phyloP scores from a whole-genome alignment of 2,797 vertebrate species.

The Leptoclinus maculatus region DNA sequence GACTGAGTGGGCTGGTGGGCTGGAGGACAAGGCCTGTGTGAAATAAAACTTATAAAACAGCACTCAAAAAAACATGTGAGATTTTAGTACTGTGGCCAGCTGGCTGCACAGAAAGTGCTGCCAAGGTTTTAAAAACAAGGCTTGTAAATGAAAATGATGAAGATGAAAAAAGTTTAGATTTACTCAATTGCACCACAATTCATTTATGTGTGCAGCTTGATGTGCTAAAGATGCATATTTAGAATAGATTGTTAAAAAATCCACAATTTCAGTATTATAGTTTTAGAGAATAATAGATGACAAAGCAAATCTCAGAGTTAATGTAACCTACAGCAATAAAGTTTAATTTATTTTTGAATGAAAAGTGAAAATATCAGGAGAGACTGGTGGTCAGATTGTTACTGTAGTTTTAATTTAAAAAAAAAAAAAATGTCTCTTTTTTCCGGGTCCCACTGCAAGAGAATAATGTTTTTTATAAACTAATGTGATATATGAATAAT shows the following conservation, averaged over 20 bases:
- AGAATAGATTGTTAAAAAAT: background rate
- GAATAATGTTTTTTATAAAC: background rate
- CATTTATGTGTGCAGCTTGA: background rate
- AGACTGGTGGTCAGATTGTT: no score
- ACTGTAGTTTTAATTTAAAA: no score
- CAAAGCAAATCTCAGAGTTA: background rate
- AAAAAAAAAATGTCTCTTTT: no score
- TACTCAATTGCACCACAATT: background rate
- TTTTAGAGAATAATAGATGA: background rate
- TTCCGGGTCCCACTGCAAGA: no score
- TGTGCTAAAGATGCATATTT: background rate
- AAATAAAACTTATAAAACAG: conserved; percentile 31
- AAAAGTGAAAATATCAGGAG: no score
- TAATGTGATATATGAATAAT: background rate
- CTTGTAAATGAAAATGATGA: background rate
- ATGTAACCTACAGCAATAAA: background rate
- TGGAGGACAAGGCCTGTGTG: conserved; percentile 26
- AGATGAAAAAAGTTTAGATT: background rate
- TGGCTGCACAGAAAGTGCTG: conserved; percentile 26
- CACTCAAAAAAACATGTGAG: conserved; percentile 4
- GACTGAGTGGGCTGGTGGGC: conserved; percentile 21
- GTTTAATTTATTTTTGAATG: no score
- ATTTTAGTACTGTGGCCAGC: conserved; percentile 19
- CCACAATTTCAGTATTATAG: background rate
- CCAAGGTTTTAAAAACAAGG: conserved; percentile 21